These are phyloP conservation scores for Bergia puertoricense DNA, from an alignment of 92 coral and sea anemone genomes.

Conservation along the genomic window DNA sequence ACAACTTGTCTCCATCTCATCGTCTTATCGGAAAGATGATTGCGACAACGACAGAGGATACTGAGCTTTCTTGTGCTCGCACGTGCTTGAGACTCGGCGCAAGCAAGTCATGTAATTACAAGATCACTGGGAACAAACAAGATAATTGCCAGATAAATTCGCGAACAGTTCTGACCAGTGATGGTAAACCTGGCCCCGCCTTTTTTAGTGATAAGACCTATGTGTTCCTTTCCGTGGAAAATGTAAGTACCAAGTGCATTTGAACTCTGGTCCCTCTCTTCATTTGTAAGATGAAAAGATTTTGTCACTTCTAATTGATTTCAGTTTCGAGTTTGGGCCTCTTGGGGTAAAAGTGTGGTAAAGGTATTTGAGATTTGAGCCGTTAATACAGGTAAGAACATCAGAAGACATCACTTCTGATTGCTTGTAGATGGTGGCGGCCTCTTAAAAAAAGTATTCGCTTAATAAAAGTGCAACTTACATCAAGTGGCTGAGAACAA, in stretches of 20 bases:
- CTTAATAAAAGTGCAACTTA: too few relatives aligned
- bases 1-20: not conserved
- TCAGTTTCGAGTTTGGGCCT: not conserved
- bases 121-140: not conserved
- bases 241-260: not conserved
- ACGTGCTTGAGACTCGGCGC: not conserved
- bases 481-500: too few relatives aligned
- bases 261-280: too few relatives aligned
- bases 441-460: too few relatives aligned
- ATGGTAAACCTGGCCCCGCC: not conserved
- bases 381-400: not conserved
- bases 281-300: not conserved
- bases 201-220: not conserved
- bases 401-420: too few relatives aligned
- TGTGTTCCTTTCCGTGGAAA: not conserved
- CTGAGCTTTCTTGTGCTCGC: not conserved
- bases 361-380: not conserved
- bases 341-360: not conserved
- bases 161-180: not conserved
- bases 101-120: conserved; percentile 3
- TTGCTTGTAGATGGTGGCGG: too few relatives aligned
- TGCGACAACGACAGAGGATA: not conserved
- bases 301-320: not conserved
- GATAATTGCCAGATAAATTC: not conserved
- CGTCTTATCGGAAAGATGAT: not conserved